These are phyloP conservation scores for Apotomis betuletana DNA, from an alignment of 2,888 invertebrate species.

Conservation along the genomic window DNA sequence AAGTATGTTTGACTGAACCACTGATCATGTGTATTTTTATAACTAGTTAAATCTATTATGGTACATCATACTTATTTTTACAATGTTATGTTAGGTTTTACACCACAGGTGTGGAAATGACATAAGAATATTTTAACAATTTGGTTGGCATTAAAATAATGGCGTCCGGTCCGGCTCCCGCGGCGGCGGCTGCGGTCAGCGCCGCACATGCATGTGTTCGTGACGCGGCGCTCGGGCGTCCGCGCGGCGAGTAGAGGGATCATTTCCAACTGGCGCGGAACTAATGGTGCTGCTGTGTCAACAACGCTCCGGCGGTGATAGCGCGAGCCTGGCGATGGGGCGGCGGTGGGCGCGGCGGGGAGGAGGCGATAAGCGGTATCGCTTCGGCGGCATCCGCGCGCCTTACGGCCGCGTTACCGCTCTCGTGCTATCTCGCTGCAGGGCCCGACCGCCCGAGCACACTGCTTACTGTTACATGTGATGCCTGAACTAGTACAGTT, in stretches of 20 bases:
- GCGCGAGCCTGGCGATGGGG: neutral
- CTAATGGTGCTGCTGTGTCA: conserved; percentile 29
- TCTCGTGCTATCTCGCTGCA: conserved; percentile 23
- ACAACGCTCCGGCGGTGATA: neutral
- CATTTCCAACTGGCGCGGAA: neutral
- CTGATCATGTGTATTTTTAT: no score
- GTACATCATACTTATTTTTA: no score
- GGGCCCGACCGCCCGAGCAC: neutral
- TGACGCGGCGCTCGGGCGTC: neutral
- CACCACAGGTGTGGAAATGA: no score
- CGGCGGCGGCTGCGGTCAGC: neutral
- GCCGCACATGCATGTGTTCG: neutral
- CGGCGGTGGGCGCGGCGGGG: conserved; percentile 17
- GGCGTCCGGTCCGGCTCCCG: neutral
- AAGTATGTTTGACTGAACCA: no score
- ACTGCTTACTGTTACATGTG: no score
- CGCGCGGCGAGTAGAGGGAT: neutral
- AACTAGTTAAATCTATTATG: no score
- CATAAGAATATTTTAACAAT: neutral
- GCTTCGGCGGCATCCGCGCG: conserved; percentile 20
- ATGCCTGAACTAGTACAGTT: no score
- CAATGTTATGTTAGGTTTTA: no score
- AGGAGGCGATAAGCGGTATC: conserved; percentile 36
- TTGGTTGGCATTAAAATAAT: neutral
- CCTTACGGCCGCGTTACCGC: conserved; percentile 33